Base-by-base conservation (phyloP, 2,888 invertebrate genomes). In the Carcina quercana region DNA sequence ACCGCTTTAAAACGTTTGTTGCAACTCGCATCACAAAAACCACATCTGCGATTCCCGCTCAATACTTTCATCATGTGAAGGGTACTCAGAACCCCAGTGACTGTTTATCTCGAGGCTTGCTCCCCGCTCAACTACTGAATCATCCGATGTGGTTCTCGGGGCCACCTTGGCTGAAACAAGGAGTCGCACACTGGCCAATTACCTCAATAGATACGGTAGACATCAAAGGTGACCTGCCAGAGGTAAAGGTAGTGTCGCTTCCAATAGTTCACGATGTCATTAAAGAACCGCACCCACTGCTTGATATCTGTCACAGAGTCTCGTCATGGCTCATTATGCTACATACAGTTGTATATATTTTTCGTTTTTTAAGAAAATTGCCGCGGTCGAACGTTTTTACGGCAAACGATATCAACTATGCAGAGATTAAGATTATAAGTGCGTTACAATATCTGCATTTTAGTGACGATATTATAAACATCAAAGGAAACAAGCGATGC, bases 111-210 rank as follows among this genome's bases (percentile, higher is more conserved):
- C 30, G 43, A 6, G 42, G 42, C 1, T 4, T 40, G 2, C 25
- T 29, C 2, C 13, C 31, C 1, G 5, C 24, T 5, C 40, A 40
- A 20, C 13, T 42, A 15, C 15, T 6, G 7, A 5, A 37, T 0
- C 37, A 45, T 17, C 5, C 26, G 1, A 19, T 48, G 8, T 48
- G 46, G 45, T 48, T 43, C 40, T 12, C 35, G 5, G 46, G 46
- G n/a, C 44, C 44, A 2, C 1, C 13, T 1, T 41, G 39, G 38
- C 15, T 40, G 7, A n/a, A 11, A 19, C 5, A 30, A 30, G 13
- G 13, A 33, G 17, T 19, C 30, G 7, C 28, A 25, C 21, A 3
- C 10, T 5, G 10, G 8, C 6, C 21, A 21, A 21, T 5, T 13
- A 28, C 22, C 2, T 12, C 20, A 8, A 11, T 12, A 24, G 11